Conservation (phyloP, 2,797 vertebrate species). For the Enteromius anoplus region DNA sequence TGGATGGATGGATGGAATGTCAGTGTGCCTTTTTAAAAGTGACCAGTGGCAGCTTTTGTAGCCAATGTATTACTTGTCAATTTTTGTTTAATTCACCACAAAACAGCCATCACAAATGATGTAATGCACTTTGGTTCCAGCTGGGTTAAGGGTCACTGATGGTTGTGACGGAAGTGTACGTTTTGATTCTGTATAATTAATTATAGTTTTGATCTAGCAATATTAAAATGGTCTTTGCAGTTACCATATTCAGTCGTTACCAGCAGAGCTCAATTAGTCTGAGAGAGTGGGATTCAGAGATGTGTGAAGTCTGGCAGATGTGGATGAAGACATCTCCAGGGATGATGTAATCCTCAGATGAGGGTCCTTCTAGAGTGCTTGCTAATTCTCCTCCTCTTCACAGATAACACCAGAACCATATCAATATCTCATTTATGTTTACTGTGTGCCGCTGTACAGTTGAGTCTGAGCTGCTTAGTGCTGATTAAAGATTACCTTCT, state of each 20-base stretch:
- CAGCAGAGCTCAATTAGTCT: conserved; percentile 28
- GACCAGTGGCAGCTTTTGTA: not conserved
- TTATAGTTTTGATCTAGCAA: conserved; percentile 1
- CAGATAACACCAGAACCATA: conserved; percentile 64
- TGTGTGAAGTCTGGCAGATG: conserved; percentile 41
- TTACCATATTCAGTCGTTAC: conserved; percentile 31
- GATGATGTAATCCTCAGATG: conserved; percentile 45
- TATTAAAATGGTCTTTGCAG: conserved; percentile 24
- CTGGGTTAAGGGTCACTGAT: not conserved
- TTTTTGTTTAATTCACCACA: not conserved
- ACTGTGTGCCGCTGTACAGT: conserved; percentile 69
- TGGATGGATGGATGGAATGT: no score
- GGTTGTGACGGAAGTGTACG: not conserved
- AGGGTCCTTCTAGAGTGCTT: conserved; percentile 67
- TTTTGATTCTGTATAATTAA: not conserved
- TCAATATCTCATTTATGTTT: conserved; percentile 74
- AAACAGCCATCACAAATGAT: not conserved
- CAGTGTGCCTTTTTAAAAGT: not conserved
- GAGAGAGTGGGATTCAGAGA: conserved; percentile 25
- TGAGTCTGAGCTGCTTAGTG: conserved; percentile 73
- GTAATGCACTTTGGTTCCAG: not conserved
- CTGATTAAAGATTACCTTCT: conserved; percentile 79
- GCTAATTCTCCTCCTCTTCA: conserved; percentile 76
- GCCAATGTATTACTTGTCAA: not conserved
- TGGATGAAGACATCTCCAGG: conserved; percentile 54